phyloP scores from a whole-genome alignment of 2,797 vertebrate species.

The Eidolon dupreanum region DNA sequence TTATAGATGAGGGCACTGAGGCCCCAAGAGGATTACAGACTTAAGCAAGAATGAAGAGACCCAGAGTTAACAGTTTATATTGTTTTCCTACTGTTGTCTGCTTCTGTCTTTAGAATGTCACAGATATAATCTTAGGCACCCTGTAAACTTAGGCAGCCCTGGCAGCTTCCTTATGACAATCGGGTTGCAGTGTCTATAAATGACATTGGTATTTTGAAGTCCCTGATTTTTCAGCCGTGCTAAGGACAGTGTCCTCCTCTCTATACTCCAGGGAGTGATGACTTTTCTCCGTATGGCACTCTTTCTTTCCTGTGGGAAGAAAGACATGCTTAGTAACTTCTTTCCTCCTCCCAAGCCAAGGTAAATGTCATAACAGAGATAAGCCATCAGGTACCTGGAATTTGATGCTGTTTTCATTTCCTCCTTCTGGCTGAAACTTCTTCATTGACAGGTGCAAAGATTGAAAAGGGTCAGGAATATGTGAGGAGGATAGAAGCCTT shows the following conservation, averaged over 20 bases:
- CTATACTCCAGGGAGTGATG: neutral
- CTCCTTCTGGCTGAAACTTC: constrained; percentile 70
- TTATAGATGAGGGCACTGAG: neutral
- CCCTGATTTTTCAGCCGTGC: neutral
- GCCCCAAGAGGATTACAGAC: neutral
- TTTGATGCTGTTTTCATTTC: constrained; percentile 74
- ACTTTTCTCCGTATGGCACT: constrained; percentile 45
- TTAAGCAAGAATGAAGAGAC: neutral
- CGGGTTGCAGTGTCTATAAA: neutral
- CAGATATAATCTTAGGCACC: neutral
- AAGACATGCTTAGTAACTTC: constrained; percentile 56
- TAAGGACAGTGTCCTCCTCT: constrained; percentile 17
- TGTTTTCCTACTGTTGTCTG: neutral
- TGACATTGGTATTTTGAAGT: neutral
- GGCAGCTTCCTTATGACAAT: neutral
- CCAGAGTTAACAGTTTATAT: neutral
- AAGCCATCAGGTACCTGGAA: constrained; percentile 68
- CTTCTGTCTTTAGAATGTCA: neutral
- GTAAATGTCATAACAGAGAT: constrained; percentile 79
- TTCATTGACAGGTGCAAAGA: constrained; percentile 74
- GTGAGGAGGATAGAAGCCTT: constrained; percentile 27
- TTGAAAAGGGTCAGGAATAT: constrained; percentile 62
- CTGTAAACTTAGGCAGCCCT: neutral
- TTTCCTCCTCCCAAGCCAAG: constrained; percentile 73
- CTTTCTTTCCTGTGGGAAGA: constrained; percentile 61